Conservation (phyloP, 2,888 invertebrate genomes). For the Muscina levida region DNA sequence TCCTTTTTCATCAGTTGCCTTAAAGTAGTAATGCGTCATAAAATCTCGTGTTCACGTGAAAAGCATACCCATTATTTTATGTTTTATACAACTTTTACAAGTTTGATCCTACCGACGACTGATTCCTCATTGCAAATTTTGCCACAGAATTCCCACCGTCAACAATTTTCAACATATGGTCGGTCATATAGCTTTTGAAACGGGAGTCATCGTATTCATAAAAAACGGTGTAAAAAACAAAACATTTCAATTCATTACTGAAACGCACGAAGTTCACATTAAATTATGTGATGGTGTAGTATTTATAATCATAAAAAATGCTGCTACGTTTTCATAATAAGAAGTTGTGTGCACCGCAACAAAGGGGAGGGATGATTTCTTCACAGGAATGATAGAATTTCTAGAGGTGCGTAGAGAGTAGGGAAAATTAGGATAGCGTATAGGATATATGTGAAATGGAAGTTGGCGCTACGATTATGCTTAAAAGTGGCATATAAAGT, state of each 20-base stretch:
- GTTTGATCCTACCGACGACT: not conserved
- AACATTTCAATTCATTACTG: slow-evolving; percentile 10
- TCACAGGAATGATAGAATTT: not conserved
- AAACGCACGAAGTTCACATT: slow-evolving; percentile 77
- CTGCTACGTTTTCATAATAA: not conserved
- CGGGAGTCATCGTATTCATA: not conserved
- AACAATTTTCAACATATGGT: slow-evolving; percentile 17
- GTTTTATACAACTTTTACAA: slow-evolving; percentile 9
- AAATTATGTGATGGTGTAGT: slow-evolving; percentile 62
- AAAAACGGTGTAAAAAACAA: not conserved
- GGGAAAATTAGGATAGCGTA: no score
- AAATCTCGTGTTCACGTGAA: no score
- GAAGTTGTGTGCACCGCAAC: not conserved
- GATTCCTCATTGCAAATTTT: not conserved
- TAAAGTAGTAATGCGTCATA: no score
- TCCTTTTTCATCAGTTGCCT: no score
- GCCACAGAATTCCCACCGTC: slow-evolving; percentile 15
- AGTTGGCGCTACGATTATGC: no score
- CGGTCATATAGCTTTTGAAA: slow-evolving; percentile 8
- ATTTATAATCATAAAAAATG: not conserved
- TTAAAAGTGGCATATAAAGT: no score
- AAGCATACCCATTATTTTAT: slow-evolving; percentile 1
- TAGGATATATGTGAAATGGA: no score
- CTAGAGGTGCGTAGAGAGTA: no score
- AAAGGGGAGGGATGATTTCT: not conserved